These are phyloP conservation scores for Apamea crenata DNA, from an alignment of 2,888 invertebrate species.

Conservation along the genomic window DNA sequence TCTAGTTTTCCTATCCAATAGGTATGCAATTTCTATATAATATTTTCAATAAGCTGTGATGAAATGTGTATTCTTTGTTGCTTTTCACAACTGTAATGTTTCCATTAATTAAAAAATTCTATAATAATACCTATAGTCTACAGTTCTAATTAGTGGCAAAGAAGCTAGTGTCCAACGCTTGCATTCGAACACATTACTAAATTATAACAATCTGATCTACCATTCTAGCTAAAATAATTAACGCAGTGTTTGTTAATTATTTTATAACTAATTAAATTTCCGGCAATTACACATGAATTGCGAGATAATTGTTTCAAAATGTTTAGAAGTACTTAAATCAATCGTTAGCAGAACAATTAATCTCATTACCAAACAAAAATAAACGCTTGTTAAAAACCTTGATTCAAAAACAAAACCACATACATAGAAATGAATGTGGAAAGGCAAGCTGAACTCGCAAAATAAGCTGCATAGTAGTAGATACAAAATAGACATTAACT, in stretches of 20 bases:
- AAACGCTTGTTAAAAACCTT: not conserved
- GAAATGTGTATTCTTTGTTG: not conserved
- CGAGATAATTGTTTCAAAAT: slow-evolving; percentile 13
- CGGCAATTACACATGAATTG: slow-evolving; percentile 23
- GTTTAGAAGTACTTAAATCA: slow-evolving; percentile 3
- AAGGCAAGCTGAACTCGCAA: slow-evolving; percentile 40
- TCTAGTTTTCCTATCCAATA: slow-evolving; percentile 3
- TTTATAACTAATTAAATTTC: slow-evolving; percentile 28
- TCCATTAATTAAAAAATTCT: not conserved
- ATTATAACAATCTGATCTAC: slow-evolving; percentile 31
- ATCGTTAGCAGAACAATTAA: slow-evolving; percentile 14
- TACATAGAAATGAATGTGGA: slow-evolving; percentile 18
- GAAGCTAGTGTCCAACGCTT: not conserved
- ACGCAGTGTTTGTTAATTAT: slow-evolving; percentile 33
- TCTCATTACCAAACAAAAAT: not conserved
- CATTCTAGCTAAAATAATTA: slow-evolving; percentile 28
- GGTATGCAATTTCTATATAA: not conserved
- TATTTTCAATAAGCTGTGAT: not conserved
- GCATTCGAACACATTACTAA: slow-evolving; percentile 2
- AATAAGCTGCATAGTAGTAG: slow-evolving; percentile 64
- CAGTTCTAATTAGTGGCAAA: slow-evolving; percentile 9
- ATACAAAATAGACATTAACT: slow-evolving; percentile 70
- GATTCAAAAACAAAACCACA: not conserved
- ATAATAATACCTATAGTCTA: not conserved
- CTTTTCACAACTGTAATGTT: slow-evolving; percentile 10